Base-by-base conservation (phyloP, 2,113 vertebrate species). In the Syrmaticus mikado region DNA sequence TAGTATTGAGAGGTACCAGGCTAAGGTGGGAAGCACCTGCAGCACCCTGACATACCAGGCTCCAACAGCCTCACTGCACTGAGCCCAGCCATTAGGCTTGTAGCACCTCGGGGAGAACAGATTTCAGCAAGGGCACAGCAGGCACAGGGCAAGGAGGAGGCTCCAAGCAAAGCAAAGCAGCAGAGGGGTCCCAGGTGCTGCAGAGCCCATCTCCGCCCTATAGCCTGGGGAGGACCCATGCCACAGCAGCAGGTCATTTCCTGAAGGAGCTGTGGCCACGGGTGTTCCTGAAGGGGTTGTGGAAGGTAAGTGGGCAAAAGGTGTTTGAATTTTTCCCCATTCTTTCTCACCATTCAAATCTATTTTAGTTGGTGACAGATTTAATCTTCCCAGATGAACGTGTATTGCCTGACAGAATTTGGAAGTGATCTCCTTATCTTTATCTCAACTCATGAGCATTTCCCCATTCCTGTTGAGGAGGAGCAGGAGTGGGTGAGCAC, bases 381-480 rank as follows among this genome's bases (percentile, higher is more conserved):
- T 53, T 74, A 3, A 60, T 8, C 73, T 78, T 74, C 50, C 34
- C 66, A 28, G 19, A 8, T 1, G 0, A 34, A 28, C 34, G 45
- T 45, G n/a, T 19, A 53, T 83, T 83, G 30, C 18, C 80, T 1
- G 27, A 73, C 41, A 19, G 9, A 20, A 73, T 18, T 4, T 7
- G 7, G 12, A 89, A 55, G 21, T 4, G 0, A 41, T 55, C n/a
- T 74, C 41, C 48, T 43, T 24, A 22, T 15, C 55, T 61, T 36
- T 32, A 19, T 15, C 41, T 60, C 61, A 55, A 6, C 7, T 36
- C 22, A 1, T 17, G 8, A 74, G 50, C 27, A 10, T 38, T 55
- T 74, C 6, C 9, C 6, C 24, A 0, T 0, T 60, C 18, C 12
- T 3, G 2, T 0, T 28, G 20, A 73, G 22, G 34, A 61, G 13